phyloP scores from a whole-genome alignment of 2,888 invertebrate genomes.

The Leucania comma region DNA sequence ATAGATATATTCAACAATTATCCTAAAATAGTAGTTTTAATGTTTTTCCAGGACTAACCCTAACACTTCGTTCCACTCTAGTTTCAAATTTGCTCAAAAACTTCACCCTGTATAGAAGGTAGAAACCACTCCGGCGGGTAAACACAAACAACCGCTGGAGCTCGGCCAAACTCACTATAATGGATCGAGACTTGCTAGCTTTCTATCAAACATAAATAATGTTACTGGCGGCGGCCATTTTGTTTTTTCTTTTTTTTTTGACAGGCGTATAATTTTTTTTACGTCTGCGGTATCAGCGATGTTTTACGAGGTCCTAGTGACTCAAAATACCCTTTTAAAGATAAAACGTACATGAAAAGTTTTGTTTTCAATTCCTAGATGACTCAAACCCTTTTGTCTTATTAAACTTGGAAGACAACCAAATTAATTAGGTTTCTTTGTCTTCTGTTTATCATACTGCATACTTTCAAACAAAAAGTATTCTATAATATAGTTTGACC shows the following conservation, averaged over 20 bases:
- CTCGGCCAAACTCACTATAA: conserved; percentile 71
- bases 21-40: no score
- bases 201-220: conserved; percentile 47
- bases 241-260: conserved; percentile 13
- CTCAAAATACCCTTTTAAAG: not conserved
- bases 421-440: conserved; percentile 37
- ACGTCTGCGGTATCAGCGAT: not conserved
- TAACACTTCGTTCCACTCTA: not conserved
- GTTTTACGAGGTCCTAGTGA: not conserved
- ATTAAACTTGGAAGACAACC: conserved; percentile 16
- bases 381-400: conserved; percentile 17
- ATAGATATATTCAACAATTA: no score
- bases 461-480: conserved; percentile 24
- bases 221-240: conserved; percentile 1
- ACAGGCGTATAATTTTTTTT: not conserved
- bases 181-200: conserved; percentile 55
- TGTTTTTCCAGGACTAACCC: no score
- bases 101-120: conserved; percentile 36
- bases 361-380: not conserved
- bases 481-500: conserved; percentile 39
- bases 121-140: conserved; percentile 68
- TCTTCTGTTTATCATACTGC: conserved; percentile 23
- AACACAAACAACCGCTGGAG: conserved; percentile 74
- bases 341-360: conserved; percentile 8
- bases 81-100: conserved; percentile 20